Base-by-base conservation (phyloP, 1,140 invertebrate genomes). In the Penaeus chinensis region DNA sequence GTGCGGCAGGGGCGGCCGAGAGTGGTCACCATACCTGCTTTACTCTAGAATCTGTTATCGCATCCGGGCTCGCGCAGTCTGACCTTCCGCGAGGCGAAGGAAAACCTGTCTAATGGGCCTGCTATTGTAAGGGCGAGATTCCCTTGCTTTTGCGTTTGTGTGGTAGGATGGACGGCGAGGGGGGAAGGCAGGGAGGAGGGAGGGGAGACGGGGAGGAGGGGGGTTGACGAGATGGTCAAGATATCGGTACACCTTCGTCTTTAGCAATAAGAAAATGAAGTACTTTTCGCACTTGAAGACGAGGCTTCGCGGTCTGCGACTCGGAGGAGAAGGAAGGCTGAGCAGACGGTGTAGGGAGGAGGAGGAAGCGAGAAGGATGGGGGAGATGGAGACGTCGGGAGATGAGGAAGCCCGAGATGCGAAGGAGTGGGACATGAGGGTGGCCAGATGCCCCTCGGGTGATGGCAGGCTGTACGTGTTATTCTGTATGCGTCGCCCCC, bases 401-500 rank as follows among this genome's bases (percentile, higher is more conserved):
- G n/a, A 42, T 82, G 13, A 27, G 61, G 80, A 61, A 82, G 77
- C 66, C 79, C 80, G 65, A 76, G 85, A 87, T 82, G 82, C 71
- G 82, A 77, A 60, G 85, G 66, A 87, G 69, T 61, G 71, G 85
- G 80, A 87, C 85, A 82, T 71, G 32, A 62, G 80, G 80, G 80
- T 87, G 85, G 80, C 82, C 80, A 87, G 69, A 82, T 87, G 69
- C 85, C 85, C 79, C 63, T 78, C 54, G 80, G 85, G 85, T 82
- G 82, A 37, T 74, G 85, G 85, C 82, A 82, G 85, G 79, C 27
- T 82, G 85, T 65, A 65, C 65, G 85, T 87, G 85, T 87, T 87
- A 87, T 87, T 87, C 85, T 87, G 80, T 87, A 82, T 87, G 80
- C 85, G 85, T 79, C 69, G 80, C 80, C 85, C 85, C 85, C 82